Evolutionary conservation across 2,113 vertebrate species (phyloP), one percentile per base, ranked within the genome.

Genomic region (Todiramphus chloris): DNA sequence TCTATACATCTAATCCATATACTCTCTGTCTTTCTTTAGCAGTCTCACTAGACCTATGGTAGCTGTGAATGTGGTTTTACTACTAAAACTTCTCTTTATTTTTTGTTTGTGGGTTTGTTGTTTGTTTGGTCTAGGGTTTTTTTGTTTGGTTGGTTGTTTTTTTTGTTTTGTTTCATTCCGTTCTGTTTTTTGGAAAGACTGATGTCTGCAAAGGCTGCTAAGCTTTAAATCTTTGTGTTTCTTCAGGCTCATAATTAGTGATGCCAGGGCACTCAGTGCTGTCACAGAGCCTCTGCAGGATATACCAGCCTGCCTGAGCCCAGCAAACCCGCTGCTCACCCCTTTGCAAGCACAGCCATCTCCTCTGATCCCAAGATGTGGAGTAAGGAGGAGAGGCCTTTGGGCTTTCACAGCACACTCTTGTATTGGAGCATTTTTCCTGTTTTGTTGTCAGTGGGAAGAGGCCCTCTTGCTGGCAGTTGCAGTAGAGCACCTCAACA

Each of bases 381-480:
- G 37, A 68, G 21, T 27, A 70, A 62, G 1, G 2, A 80, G 24
- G 23, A n/a, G 46, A 92, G 55, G 44, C 12, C 55, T n/a, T 58
- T 53, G 53, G 30, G 12, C 23, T 85, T 86, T 76, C 6, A 1
- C 44, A 72, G 13, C 63, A 69, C 23, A 3, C 21, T 17, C 10
- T 13, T 21, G 7, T 76, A 11, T 27, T 35, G 31, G 37, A 83
- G 35, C 15, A n/a, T 31, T 73, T 69, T 3, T 16, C 18, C 37
- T 2, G 4, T 43, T 79, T 62, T 59, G 69, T 81, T 89, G 37
- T 23, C 16, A 33, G 73, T 59, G 35, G 83, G 25, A 93, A 93
- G 92, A 87, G 81, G 92, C 89, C 64, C 73, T 91, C 95, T 94
- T 91, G 74, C 90, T 96, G 95, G 66, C 66, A 72, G 35, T 84